Percentiles rank a stretch among this genome's conserved stretches.
Conservation (phyloP, 1,140 invertebrate genomes). For the Episyrphus balteatus region DNA sequence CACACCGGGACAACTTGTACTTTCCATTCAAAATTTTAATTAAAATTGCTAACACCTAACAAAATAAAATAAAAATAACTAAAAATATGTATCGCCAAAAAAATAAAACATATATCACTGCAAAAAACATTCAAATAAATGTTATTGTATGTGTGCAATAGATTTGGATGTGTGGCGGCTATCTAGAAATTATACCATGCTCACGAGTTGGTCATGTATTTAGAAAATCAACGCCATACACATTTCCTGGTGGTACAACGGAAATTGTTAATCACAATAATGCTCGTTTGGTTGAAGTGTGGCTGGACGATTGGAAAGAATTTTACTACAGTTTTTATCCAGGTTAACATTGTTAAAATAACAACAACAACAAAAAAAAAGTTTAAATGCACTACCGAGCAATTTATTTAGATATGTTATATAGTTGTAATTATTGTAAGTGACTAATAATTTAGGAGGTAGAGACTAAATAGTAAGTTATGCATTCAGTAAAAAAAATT, state of each 20-base stretch:
- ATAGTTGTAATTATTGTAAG: too few relatives aligned
- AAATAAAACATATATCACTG: background rate
- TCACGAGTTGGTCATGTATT: conserved; percentile 94
- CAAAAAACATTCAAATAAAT: background rate
- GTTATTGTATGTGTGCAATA: conserved; percentile 38
- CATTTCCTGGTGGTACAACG: conserved; percentile 96
- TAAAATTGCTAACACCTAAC: background rate
- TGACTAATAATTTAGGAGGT: too few relatives aligned
- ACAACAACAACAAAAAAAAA: conserved; percentile 6
- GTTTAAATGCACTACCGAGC: conserved; percentile 4
- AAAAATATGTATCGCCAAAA: background rate
- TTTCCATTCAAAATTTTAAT: background rate
- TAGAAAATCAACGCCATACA: conserved; percentile 97
- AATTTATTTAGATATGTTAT: background rate
- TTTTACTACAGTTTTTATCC: conserved; percentile 98
- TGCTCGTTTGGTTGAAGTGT: conserved; percentile 89
- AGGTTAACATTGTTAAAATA: conserved; percentile 45
- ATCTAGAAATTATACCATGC: conserved; percentile 81
- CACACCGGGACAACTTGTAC: too few relatives aligned
- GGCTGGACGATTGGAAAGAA: conserved; percentile 96
- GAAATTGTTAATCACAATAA: conserved; percentile 98
- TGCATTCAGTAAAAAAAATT: background rate
- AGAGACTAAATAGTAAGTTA: background rate
- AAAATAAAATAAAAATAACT: background rate
- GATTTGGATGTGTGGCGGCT: conserved; percentile 96